Evolutionary conservation across 2,113 vertebrate species (phyloP).

Genomic region (Bubo blakistoni): DNA sequence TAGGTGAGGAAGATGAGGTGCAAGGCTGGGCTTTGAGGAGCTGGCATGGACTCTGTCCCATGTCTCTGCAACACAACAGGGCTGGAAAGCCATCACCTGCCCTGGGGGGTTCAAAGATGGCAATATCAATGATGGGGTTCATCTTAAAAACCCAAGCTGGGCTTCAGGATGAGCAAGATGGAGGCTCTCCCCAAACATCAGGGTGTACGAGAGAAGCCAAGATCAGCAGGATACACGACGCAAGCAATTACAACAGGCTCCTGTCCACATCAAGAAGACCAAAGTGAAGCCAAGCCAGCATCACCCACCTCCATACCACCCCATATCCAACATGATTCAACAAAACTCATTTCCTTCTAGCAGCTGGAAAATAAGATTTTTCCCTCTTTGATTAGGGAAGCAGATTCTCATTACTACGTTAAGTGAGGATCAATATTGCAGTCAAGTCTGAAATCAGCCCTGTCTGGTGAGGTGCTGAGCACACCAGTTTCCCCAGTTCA

Average conservation of each 20-base stretch:
- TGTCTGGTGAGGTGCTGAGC: neutral
- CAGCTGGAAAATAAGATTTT: constrained; percentile 45
- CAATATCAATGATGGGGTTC: rapidly evolving
- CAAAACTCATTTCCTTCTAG: neutral
- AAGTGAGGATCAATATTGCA: constrained; percentile 32
- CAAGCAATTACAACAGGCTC: rapidly evolving
- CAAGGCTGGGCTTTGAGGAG: neutral
- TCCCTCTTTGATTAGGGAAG: constrained; percentile 23
- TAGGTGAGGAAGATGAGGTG: neutral
- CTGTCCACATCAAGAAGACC: neutral
- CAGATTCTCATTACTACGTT: constrained; percentile 36
- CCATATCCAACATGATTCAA: neutral
- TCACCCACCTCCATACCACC: neutral
- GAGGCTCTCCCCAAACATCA: neutral
- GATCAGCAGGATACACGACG: rapidly evolving
- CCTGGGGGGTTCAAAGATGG: neutral
- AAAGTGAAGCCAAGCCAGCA: neutral
- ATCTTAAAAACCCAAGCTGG: neutral
- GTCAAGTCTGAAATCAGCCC: constrained; percentile 13
- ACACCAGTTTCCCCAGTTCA: neutral
- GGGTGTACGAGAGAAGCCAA: neutral
- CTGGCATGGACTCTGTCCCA: neutral
- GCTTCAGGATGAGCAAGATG: rapidly evolving
- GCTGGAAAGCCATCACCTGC: neutral
- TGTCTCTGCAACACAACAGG: rapidly evolving